Base-by-base conservation (phyloP, 1,140 invertebrate species). In the Hypothenemus hampei region DNA sequence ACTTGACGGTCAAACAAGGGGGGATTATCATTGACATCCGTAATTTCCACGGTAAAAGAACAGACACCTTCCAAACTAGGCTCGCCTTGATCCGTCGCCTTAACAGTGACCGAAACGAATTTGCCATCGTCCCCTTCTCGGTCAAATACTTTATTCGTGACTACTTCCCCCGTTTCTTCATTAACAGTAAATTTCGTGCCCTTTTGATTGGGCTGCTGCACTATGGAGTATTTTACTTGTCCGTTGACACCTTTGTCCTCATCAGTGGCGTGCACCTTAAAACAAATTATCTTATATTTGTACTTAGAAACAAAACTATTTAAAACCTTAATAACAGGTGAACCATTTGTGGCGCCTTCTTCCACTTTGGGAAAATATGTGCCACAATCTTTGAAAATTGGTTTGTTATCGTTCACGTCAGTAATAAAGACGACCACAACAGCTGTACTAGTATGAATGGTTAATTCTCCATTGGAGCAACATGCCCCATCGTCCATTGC, bases 351-450 rank as follows among this genome's bases (percentile, higher is more conserved):
- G 5, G 91, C 90, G 0, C 91, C 91, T 75, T 95, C 92, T 72
- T 92, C 87, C 0, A 95, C 91, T 75, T 93, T 93, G 1, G 92
- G 91, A 66, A 86, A 87, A 68, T 96, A 96, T 4, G 85, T 91
- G 0, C 83, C 82, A 69, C 93, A 96, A 58, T 95, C 91, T 70
- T 93, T 89, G 65, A 97, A 97, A 20, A 93, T 84, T 0, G 93
- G 92, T 65, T 94, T 95, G 67, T 95, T 95, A 61, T 96, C 92
- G 68, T 96, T 97, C 0, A 96, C 92, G 67, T 97, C 93, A 0
- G 93, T 96, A 36, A 97, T 95, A 65, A 95, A 95, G 0, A 97
- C 93, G 1, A 96, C 93, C 1, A 96, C 92, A 0, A 96, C 89
- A n/a, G 92, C 93, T 0, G 92, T 95, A 16, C 87, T 91, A 0